Evolutionary conservation across 2,113 vertebrate species (phyloP), one percentile per base, ranked within the genome.

Genomic region (Hylia prasina): DNA sequence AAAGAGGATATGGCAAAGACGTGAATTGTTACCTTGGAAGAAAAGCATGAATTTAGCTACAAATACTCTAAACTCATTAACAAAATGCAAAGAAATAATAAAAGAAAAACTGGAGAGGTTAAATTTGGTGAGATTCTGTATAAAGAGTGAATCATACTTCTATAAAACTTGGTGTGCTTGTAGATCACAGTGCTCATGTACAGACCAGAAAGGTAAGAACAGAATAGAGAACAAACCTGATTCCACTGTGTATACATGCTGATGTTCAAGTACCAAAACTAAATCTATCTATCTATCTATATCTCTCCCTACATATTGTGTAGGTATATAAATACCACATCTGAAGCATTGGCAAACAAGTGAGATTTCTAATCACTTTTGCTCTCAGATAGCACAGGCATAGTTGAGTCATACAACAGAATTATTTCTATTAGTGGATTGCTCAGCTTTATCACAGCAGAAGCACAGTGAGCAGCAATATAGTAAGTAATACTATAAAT

Each of bases 391-490:
- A 92, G 64, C 64, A 90, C 56, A 78, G 58, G 60, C 93, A 87
- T 13, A 56, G 69, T 25, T 93, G 88, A 94, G 68, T 92, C 80
- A 76, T 19, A 31, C 14, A 54, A 54, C 30, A 63, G 28, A 81
- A 81, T 65, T 58, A 73, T 72, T 95, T 92, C 76, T 90, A 56
- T 84, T 68, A 94, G 79, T 2, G 0, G 76, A 87, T 71, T 82
- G 83, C 76, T 94, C 76, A 45, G 64, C 56, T 94, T 80, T 51
- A 73, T 81, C 75, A 76, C 80, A 87, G 91, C 69, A 90, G 88
- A 39, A 83, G 68, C 61, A 60, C 33, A 1, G 0, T 63, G 78
- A 85, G 45, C 75, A 87, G 42, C 73, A 61, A 53, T 61, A 64
- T 1, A 71, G 65, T 33, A 83, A 71, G 65, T 33, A 83, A 86